Evolutionary conservation across 2,113 vertebrate species (phyloP).

Genomic region (Psilopsiagon aymara): DNA sequence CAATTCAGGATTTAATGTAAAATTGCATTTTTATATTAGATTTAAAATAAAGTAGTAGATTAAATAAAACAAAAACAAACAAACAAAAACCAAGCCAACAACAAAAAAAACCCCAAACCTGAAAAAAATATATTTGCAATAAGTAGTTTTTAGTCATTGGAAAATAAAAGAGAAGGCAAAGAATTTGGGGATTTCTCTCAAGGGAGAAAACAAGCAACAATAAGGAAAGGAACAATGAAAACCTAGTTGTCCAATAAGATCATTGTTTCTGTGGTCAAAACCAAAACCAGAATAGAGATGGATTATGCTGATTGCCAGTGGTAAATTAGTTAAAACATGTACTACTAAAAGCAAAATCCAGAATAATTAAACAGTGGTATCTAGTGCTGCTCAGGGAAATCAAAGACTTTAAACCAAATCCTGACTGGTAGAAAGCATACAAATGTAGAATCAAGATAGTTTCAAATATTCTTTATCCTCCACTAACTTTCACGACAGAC

Average conservation of each 20-base stretch:
- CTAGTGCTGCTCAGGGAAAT: not conserved
- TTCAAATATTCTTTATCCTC: not conserved
- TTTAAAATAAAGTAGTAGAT: not conserved
- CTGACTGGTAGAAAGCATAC: not conserved
- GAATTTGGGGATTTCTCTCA: not conserved
- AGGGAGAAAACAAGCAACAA: not conserved
- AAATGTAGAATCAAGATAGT: not conserved
- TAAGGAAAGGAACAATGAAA: not conserved
- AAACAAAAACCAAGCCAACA: not conserved
- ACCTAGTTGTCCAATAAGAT: not conserved
- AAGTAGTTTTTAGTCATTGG: not conserved
- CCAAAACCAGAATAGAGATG: accelerated
- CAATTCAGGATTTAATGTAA: not conserved
- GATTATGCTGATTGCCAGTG: not conserved
- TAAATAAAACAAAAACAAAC: not conserved
- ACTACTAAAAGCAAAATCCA: not conserved
- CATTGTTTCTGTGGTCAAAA: not conserved
- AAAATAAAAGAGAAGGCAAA: not conserved
- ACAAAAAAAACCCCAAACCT: not conserved
- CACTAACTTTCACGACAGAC: not conserved
- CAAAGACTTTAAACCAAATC: not conserved
- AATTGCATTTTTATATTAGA: not conserved
- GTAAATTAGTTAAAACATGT: not conserved
- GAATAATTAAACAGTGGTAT: not conserved
- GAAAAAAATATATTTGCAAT: not conserved